Evolutionary conservation across 1,140 invertebrate genomes (phyloP), one percentile per base, ranked within the genome.

Genomic region (Paraescarpia echinospica): DNA sequence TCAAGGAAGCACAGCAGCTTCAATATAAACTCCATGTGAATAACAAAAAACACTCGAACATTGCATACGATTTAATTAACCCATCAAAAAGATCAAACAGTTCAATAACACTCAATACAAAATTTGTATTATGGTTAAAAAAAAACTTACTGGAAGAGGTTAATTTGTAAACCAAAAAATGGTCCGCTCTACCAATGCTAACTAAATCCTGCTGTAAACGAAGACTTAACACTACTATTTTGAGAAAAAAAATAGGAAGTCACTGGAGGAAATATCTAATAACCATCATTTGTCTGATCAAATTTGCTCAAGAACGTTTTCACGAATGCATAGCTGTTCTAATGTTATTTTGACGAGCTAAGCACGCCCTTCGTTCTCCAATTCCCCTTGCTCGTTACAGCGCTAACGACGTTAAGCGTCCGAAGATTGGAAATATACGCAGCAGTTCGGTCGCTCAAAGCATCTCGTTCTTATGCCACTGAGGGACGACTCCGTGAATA

Each of bases 261-360:
- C 59, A 77, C 59, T 27, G 27, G 59, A 77, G 59, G 59, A 77
- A 77, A 77, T 27, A 18, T 77, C 59, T 5, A 77, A 77, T 77
- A 77, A 31, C 9, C 59, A 77, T 77, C 59, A 1, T 77, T 18
- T 18, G 59, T 77, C 59, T 77, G 59, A 77, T 77, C 59, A 77
- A 77, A 77, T 77, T 77, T 77, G 59, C 59, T 77, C 59, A 77
- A 27, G 59, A 77, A 77, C 59, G 59, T 77, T 77, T 77, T 77
- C 59, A 77, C 6, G 14, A 77, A 77, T 27, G 59, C 27, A 27
- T 77, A 77, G 59, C 59, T 27, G 22, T 77, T 77, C 27, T 77
- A 77, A 77, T 31, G 59, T 27, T 77, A 31, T 77, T 77, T 77
- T 18, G 59, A 77, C 59, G 59, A 77, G 8, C 59, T 77, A 77